Conservation (phyloP, 2,888 invertebrate genomes). For the Anarsia innoxiella region DNA sequence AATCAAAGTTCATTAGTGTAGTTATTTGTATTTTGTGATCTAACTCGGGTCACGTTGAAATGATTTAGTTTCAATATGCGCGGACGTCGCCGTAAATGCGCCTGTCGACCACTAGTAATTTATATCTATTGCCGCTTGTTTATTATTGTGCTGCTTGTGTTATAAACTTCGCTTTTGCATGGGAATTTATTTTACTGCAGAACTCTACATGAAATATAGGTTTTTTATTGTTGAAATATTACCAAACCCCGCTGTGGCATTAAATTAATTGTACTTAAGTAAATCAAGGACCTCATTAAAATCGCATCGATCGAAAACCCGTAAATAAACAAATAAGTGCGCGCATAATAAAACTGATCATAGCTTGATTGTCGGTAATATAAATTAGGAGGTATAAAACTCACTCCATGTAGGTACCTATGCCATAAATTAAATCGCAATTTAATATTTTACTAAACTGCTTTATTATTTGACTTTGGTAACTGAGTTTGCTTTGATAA, state of each 20-base stretch:
- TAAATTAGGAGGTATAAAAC: too few relatives aligned
- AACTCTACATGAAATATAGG: conserved; percentile 32
- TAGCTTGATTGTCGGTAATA: too few relatives aligned
- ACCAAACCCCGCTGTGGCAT: conserved; percentile 7
- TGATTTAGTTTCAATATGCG: conserved; percentile 66
- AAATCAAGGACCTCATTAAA: conserved; percentile 12
- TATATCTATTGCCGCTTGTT: conserved; percentile 56
- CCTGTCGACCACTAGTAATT: conserved; percentile 49
- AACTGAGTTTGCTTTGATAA: too few relatives aligned
- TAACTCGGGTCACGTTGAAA: conserved; percentile 45
- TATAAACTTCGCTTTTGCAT: conserved; percentile 50
- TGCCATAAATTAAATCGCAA: too few relatives aligned
- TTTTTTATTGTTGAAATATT: conserved; percentile 23
- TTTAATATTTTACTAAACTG: too few relatives aligned
- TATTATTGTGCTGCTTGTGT: conserved; percentile 49
- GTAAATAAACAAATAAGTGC: not conserved
- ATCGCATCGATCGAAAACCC: not conserved
- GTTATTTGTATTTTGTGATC: conserved; percentile 46
- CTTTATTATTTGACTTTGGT: too few relatives aligned
- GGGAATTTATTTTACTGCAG: conserved; percentile 45
- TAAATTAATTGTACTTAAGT: conserved; percentile 12
- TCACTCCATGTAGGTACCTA: too few relatives aligned
- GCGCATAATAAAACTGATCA: too few relatives aligned
- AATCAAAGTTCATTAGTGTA: conserved; percentile 58
- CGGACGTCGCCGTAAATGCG: conserved; percentile 50